A percentile compares a stretch with the other conserved stretches of the same genome.
phyloP scores from a whole-genome alignment of 2,797 vertebrate genomes.

The Sebastes oblongus region DNA sequence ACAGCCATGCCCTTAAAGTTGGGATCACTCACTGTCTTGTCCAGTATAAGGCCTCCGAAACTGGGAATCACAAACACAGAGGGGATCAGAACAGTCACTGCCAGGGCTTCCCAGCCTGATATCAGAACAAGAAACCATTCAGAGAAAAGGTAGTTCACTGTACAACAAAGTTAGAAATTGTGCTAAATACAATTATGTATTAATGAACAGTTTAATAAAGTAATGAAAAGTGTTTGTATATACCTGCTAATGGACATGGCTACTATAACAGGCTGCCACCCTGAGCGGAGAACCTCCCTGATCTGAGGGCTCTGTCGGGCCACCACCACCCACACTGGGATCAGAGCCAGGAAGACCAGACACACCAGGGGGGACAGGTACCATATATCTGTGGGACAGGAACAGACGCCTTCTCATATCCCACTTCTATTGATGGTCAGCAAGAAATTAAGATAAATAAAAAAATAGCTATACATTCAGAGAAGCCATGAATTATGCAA shows the following conservation, averaged over 20 bases:
- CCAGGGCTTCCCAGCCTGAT: background rate
- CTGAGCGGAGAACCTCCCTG: slow-evolving; percentile 88
- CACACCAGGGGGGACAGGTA: slow-evolving; percentile 89
- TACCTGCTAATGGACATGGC: slow-evolving; percentile 98
- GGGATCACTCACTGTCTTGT: slow-evolving; percentile 90
- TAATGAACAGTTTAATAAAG: background rate
- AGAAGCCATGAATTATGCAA: background rate
- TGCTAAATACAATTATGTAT: background rate
- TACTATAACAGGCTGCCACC: slow-evolving; percentile 94
- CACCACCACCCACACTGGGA: slow-evolving; percentile 90
- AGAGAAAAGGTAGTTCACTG: background rate
- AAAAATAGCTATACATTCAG: background rate
- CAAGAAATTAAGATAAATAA: background rate
- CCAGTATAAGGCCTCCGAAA: slow-evolving; percentile 93
- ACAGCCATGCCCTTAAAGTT: slow-evolving; percentile 94
- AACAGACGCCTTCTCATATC: background rate
- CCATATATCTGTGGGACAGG: slow-evolving; percentile 78
- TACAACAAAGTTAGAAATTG: background rate
- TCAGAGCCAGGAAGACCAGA: slow-evolving; percentile 86
- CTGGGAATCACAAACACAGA: slow-evolving; percentile 71
- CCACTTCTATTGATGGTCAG: background rate
- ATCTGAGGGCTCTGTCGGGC: slow-evolving; percentile 87
- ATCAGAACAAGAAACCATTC: background rate
- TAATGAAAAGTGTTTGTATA: background rate
- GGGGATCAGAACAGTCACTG: background rate